A percentile compares a stretch with the other conserved stretches of the same genome.
Conservation (phyloP, 1,140 invertebrate genomes). For the Liolophura sinensis region DNA sequence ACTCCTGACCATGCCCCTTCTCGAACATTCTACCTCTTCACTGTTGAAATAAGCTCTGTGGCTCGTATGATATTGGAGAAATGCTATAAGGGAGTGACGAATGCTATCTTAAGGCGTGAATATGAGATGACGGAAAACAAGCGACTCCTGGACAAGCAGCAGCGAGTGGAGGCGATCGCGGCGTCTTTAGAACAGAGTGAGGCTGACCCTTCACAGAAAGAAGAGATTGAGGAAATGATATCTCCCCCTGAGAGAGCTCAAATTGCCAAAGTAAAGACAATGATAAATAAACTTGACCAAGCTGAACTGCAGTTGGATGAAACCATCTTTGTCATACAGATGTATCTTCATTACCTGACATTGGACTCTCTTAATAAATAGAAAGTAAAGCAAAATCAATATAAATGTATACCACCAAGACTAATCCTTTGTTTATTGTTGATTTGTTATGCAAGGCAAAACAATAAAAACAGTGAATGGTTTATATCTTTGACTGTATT, state of each 20-base stretch:
- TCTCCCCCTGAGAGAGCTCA: slow-evolving; percentile 75
- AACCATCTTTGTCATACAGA: slow-evolving; percentile 71
- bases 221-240: slow-evolving; percentile 78
- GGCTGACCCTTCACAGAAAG: slow-evolving; percentile 73
- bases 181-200: slow-evolving; percentile 74
- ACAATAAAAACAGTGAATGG: too few relatives aligned
- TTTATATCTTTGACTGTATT: too few relatives aligned
- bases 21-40: slow-evolving; percentile 76
- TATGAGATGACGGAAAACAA: slow-evolving; percentile 42
- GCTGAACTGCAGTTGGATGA: slow-evolving; percentile 73
- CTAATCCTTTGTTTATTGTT: too few relatives aligned
- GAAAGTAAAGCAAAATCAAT: too few relatives aligned
- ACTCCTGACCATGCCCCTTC: slow-evolving; percentile 64
- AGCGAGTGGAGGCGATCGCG: slow-evolving; percentile 78
- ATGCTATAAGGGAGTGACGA: slow-evolving; percentile 67
- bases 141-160: slow-evolving; percentile 82
- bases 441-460: too few relatives aligned
- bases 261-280: slow-evolving; percentile 67
- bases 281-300: slow-evolving; percentile 59
- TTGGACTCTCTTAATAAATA: too few relatives aligned
- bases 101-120: slow-evolving; percentile 40
- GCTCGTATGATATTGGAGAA: slow-evolving; percentile 74
- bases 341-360: slow-evolving; percentile 27
- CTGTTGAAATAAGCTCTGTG: slow-evolving; percentile 69
- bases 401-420: too few relatives aligned